Conservation (phyloP, 2,113 vertebrate genomes). For the Copsychus sechellarum region DNA sequence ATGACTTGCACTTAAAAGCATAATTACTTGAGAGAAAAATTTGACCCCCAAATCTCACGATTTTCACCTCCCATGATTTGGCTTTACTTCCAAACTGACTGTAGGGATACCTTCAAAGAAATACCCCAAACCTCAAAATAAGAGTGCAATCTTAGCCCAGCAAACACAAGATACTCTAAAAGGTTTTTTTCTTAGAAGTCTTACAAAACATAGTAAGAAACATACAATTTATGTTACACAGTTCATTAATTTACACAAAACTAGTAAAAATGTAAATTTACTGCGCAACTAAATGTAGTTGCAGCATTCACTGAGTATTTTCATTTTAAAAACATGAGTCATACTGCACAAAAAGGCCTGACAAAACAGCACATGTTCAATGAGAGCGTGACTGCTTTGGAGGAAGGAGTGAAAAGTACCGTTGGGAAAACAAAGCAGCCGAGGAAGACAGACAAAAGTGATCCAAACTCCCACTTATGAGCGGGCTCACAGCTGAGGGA, state of each 20-base stretch:
- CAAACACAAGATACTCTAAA: neutral
- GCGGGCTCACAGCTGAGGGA: rapidly evolving
- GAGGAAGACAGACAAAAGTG: neutral
- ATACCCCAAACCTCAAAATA: neutral
- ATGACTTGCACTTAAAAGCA: neutral
- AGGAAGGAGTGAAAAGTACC: neutral
- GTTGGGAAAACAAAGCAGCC: neutral
- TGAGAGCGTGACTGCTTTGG: no score
- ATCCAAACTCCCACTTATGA: rapidly evolving
- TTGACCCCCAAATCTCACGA: neutral
- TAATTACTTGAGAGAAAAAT: neutral
- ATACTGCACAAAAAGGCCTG: neutral
- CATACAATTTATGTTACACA: rapidly evolving
- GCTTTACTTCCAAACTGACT: neutral
- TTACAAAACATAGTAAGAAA: neutral
- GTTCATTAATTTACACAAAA: neutral
- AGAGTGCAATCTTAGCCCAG: neutral
- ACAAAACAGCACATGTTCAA: rapidly evolving
- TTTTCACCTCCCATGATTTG: neutral
- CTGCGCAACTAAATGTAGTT: neutral
- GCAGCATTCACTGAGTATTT: neutral
- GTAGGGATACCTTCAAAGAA: neutral
- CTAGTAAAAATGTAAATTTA: neutral
- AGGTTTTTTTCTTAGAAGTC: neutral
- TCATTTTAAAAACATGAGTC: neutral